Base-by-base conservation (phyloP, 2,113 vertebrate genomes). In the Aldabrachelys gigantea region DNA sequence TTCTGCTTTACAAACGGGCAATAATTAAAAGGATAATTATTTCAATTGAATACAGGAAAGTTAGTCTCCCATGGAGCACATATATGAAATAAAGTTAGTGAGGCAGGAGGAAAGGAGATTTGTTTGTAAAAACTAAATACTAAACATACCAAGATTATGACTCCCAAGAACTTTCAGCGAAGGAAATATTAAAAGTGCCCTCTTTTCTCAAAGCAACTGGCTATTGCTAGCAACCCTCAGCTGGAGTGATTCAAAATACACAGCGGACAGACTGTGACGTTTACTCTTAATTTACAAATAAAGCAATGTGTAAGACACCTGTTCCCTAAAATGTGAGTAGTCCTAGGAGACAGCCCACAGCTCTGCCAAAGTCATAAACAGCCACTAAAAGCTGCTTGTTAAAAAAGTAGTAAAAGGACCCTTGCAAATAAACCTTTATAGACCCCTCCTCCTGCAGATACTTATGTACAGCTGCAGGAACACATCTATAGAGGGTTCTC, bases 341-440 rank as follows among this genome's bases (percentile, higher is more conserved):
- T 88, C 88, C 47, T 0, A 0, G 89, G 82, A 95, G 94, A 93
- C 89, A 93, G 80, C 92, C 91, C 93, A 79, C 29, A 84, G 81
- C 91, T 94, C 80, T 96, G 94, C 91, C 95, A 94, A 85, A 97
- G 95, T 85, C 86, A 95, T 38, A 83, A 95, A 92, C 89, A 95
- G 92, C 49, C 93, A 95, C 93, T 95, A 93, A 95, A 94, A 95
- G 81, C 79, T n/a, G 89, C 89, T 95, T 87, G 89, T 92, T 96
- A 96, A 94, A 93, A 95, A 95, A 94, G 93, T 92, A 47, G 85
- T 91, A 89, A 88, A 95, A 91, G 92, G 89, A 86, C 94, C 89
- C 88, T 95, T 79, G 87, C 87, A 92, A 95, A 97, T 96, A 95
- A 95, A 97, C 97, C 96, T 95, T 95, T 80, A 69, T 10, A 85